phyloP scores from a whole-genome alignment of 2,888 invertebrate genomes.

The Perdita meconis region DNA sequence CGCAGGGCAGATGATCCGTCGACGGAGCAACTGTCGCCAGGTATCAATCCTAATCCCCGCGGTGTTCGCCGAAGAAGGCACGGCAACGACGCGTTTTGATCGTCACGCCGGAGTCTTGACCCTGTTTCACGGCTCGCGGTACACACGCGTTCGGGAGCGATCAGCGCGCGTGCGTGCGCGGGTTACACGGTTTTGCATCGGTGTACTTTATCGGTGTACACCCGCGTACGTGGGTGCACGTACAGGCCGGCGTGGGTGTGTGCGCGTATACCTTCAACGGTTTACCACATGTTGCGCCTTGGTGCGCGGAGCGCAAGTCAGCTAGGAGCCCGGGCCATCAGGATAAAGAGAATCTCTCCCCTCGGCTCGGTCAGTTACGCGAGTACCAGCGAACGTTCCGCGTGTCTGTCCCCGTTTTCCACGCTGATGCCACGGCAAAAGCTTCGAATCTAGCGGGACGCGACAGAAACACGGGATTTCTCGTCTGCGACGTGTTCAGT shows the following conservation, averaged over 20 bases:
- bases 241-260: conserved; percentile 6
- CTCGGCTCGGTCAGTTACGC: conserved; percentile 79
- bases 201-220: conserved; percentile 49
- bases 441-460: conserved; percentile 6
- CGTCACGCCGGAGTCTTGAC: conserved; percentile 57
- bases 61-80: conserved; percentile 20
- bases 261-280: conserved; percentile 71
- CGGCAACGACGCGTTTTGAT: conserved; percentile 43
- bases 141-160: conserved; percentile 52
- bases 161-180: conserved; percentile 57
- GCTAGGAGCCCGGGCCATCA: conserved; percentile 83
- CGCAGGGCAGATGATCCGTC: background rate
- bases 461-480: background rate
- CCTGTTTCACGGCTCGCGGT: conserved; percentile 52
- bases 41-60: background rate
- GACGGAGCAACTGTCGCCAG: background rate
- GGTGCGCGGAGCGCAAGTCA: conserved; percentile 82
- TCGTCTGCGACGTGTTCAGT: conserved; percentile 35
- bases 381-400: conserved; percentile 77
- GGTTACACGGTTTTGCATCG: conserved; percentile 42
- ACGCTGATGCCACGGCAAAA: conserved; percentile 42
- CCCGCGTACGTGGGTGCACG: conserved; percentile 21
- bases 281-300: conserved; percentile 83
- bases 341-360: conserved; percentile 75
- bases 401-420: conserved; percentile 53